Conservation (phyloP, 2,797 vertebrate genomes). For the Dromococcyx pavoninus region DNA sequence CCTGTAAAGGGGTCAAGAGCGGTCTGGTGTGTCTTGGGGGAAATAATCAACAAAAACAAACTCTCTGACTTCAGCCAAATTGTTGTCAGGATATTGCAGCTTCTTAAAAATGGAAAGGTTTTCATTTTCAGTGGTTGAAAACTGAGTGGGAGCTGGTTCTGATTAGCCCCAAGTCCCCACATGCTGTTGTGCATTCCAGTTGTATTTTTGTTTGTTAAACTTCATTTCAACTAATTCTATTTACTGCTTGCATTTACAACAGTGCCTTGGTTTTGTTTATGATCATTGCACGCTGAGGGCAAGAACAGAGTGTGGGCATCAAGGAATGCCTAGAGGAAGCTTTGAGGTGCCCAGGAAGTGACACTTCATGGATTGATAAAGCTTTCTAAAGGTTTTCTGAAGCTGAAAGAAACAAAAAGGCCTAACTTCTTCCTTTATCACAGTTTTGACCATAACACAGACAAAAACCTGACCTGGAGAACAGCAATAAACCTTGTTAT, state of each 20-base stretch:
- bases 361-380: neutral
- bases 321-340: neutral
- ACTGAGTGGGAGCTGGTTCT: conserved; percentile 46
- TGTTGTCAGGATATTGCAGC: neutral
- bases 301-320: neutral
- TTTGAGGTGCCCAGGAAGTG: neutral
- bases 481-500: neutral
- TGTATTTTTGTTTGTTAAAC: conserved; percentile 36
- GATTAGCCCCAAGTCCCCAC: conserved; percentile 32
- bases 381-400: neutral
- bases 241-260: neutral
- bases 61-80: neutral
- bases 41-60: neutral
- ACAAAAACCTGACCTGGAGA: neutral
- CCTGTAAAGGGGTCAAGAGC: neutral
- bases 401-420: neutral
- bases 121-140: conserved; percentile 48
- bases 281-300: accelerated
- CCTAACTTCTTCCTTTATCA: neutral
- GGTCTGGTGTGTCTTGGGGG: neutral
- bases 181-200: neutral
- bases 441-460: neutral
- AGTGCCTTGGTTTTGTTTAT: neutral
- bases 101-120: neutral
- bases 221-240: neutral